Evolutionary conservation across 2,797 vertebrate genomes (phyloP), one percentile per base, ranked within the genome.

Genomic region (Malacoctenus gilli): DNA sequence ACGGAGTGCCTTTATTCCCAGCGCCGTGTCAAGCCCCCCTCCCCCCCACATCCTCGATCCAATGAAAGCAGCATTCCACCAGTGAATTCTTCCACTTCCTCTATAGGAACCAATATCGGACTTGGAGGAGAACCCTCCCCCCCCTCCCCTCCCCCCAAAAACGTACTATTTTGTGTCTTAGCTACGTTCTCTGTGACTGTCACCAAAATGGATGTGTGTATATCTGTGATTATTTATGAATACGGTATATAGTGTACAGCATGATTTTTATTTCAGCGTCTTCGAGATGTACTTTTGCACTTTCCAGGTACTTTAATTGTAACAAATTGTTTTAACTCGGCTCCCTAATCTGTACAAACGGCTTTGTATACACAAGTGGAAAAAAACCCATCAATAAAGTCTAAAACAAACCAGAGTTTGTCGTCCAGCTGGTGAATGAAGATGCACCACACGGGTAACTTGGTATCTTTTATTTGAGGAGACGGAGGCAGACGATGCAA

Each of bases 281-380:
- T 83, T 87, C 86, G 68, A 92, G 89, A 89, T 89, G 81, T 90
- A 85, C 88, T 90, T 95, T 95, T 95, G 95, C 95, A 96, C 96
- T 95, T 96, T 94, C 91, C 92, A 92, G 92, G 92, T 92, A 93
- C 92, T 93, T 89, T 28, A 91, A 93, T 95, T 94, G 92, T 96
- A 94, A 93, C 61, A 89, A 89, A 79, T 85, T 81, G 93, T 94
- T 94, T 94, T 92, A 93, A 89, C 93, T 91, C 32, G 89, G 90
- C 90, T 90, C 86, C 88, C 88, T 91, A 88, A 90, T 93, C 94
- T 97, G 95, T 98, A 96, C 81, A 94, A 94, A 95, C 84, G 84
- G 88, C 89, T 94, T 95, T 96, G 93, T 95, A 95, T 93, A 93
- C 92, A 92, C 87, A 87, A 73, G 84, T 77, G 88, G 86, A 91